These are phyloP conservation scores for Caenorhabditis angaria DNA, from an alignment of 2,888 invertebrate species.

Conservation along the genomic window DNA sequence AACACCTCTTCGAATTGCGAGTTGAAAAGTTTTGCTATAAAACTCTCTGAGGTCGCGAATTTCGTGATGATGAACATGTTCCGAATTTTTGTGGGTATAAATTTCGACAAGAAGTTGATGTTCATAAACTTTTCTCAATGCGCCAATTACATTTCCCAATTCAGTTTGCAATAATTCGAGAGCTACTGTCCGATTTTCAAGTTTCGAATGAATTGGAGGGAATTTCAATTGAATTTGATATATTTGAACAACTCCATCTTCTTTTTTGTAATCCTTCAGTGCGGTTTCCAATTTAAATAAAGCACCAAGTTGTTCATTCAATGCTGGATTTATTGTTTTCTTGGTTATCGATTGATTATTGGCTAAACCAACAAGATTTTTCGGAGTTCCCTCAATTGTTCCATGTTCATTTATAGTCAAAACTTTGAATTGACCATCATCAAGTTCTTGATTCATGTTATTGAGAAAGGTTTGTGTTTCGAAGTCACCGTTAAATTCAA, in stretches of 20 bases:
- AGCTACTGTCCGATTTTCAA: background rate
- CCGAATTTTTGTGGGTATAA: background rate
- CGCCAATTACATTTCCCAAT: too few species aligned
- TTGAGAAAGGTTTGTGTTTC: slow-evolving; percentile 6
- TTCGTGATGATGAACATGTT: background rate
- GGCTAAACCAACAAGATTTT: slow-evolving; percentile 10
- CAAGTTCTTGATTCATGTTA: background rate
- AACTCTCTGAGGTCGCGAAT: background rate
- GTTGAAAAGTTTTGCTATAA: slow-evolving; percentile 7
- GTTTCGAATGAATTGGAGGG: background rate
- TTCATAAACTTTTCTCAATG: background rate
- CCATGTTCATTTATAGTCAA: slow-evolving; percentile 7
- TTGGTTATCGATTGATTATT: background rate
- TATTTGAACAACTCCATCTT: slow-evolving; percentile 12
- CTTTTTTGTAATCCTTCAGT: slow-evolving; percentile 12
- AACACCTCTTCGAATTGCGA: background rate
- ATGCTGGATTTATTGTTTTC: background rate
- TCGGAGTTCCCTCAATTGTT: background rate
- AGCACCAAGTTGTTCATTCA: slow-evolving; percentile 12
- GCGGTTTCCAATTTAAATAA: slow-evolving; percentile 18
- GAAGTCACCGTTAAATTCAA: slow-evolving; percentile 15
- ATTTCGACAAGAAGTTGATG: background rate
- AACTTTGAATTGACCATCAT: background rate
- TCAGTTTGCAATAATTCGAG: background rate
- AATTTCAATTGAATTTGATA: background rate